These are phyloP conservation scores for Calliscelio sp. DNA, from an alignment of 2,888 invertebrate species.

Conservation along the genomic window DNA sequence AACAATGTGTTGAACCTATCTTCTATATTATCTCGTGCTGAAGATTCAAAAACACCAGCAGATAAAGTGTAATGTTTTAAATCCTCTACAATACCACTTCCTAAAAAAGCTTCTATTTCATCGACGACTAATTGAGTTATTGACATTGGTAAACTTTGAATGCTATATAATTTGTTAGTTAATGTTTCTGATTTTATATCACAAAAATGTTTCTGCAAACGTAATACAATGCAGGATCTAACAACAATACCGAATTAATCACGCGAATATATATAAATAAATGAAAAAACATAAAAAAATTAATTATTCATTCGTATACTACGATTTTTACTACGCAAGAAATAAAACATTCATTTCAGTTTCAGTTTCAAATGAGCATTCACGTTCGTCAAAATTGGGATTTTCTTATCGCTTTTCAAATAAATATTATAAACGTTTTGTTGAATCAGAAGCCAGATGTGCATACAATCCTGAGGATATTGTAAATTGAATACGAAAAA, in stretches of 20 bases:
- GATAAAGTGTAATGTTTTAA: neutral
- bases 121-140: neutral
- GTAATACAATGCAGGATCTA: no score
- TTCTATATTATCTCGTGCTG: neutral
- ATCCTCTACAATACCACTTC: constrained; percentile 4
- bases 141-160: neutral
- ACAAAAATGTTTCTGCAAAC: no score
- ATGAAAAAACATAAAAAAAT: no score
- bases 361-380: neutral
- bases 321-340: no score
- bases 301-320: no score
- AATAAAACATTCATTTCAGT: neutral
- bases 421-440: constrained; percentile 4
- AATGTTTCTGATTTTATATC: no score
- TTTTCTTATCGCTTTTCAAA: neutral
- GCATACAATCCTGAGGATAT: constrained; percentile 12
- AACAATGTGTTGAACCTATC: neutral
- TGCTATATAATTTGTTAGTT: neutral
- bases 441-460: constrained; percentile 10
- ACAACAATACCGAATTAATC: no score
- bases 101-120: neutral
- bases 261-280: no score
- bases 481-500: constrained; percentile 21
- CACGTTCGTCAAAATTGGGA: neutral
- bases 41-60: neutral